Evolutionary conservation across 2,113 vertebrate species (phyloP).

Genomic region (Aleadryas rufinucha): DNA sequence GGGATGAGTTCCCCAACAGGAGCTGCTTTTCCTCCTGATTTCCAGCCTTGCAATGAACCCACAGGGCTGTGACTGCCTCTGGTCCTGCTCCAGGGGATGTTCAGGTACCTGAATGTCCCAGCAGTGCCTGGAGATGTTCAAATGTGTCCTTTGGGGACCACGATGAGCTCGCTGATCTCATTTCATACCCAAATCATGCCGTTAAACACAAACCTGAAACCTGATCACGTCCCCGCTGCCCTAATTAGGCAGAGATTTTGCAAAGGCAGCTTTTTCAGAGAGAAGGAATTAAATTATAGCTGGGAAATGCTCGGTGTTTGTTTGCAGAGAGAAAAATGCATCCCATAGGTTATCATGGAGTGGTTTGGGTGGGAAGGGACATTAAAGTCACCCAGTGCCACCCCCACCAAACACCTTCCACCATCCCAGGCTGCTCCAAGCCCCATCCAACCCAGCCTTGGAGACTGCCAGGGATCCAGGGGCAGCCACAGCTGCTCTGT

Average conservation of each 20-base stretch:
- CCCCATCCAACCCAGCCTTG: background rate
- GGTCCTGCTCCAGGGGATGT: background rate
- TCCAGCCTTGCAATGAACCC: background rate
- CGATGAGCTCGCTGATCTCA: background rate
- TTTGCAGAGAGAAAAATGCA: background rate
- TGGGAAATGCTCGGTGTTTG: background rate
- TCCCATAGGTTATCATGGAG: accelerated
- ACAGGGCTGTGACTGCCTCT: background rate
- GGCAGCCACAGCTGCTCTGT: background rate
- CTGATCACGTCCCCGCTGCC: background rate
- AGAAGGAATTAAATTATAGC: background rate
- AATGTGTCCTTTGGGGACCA: background rate
- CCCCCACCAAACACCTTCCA: background rate
- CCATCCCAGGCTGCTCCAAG: background rate
- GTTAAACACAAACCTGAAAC: background rate
- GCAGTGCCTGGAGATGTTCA: background rate
- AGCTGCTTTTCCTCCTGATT: background rate
- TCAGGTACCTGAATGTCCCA: background rate
- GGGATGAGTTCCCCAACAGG: background rate
- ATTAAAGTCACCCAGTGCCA: background rate
- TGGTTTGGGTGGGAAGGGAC: background rate
- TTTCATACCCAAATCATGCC: background rate
- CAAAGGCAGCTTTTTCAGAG: background rate
- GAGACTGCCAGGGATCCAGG: background rate
- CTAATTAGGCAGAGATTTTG: background rate